Conservation (phyloP, 2,113 vertebrate species). For the Rhagologus leucostigma region DNA sequence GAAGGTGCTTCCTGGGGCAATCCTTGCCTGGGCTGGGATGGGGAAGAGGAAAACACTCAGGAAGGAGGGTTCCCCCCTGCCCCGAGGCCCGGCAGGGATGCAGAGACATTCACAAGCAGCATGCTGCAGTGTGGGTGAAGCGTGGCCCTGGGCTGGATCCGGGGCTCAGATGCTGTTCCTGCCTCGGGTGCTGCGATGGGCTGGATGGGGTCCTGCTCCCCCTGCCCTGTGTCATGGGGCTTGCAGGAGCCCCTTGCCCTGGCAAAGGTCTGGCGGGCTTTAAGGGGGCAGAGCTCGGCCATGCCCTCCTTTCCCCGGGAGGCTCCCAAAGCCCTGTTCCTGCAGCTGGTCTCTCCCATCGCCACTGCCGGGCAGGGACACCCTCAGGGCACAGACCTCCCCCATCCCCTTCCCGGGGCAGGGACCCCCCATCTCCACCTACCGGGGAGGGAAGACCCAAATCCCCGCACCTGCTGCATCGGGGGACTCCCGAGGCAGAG, state of each 20-base stretch:
- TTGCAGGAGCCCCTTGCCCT: neutral
- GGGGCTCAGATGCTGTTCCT: neutral
- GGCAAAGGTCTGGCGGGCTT: neutral
- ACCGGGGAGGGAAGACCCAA: neutral
- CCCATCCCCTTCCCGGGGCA: neutral
- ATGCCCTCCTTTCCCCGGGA: neutral
- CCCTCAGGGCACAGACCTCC: neutral
- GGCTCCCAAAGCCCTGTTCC: neutral
- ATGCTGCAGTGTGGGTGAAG: neutral
- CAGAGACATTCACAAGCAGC: rapidly evolving
- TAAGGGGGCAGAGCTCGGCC: neutral
- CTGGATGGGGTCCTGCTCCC: neutral
- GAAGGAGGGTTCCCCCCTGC: neutral
- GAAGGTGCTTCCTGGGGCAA: neutral
- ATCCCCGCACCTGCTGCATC: neutral
- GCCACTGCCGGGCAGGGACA: neutral
- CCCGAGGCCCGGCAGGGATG: rapidly evolving
- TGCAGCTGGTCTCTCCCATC: neutral
- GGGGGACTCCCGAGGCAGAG: neutral
- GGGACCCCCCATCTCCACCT: neutral
- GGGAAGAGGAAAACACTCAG: neutral
- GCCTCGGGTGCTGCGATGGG: rapidly evolving
- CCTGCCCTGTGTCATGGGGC: neutral
- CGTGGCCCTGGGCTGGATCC: neutral
- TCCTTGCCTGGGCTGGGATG: neutral